Conservation (phyloP, 2,113 vertebrate species). For the Planiliza haematocheilus region DNA sequence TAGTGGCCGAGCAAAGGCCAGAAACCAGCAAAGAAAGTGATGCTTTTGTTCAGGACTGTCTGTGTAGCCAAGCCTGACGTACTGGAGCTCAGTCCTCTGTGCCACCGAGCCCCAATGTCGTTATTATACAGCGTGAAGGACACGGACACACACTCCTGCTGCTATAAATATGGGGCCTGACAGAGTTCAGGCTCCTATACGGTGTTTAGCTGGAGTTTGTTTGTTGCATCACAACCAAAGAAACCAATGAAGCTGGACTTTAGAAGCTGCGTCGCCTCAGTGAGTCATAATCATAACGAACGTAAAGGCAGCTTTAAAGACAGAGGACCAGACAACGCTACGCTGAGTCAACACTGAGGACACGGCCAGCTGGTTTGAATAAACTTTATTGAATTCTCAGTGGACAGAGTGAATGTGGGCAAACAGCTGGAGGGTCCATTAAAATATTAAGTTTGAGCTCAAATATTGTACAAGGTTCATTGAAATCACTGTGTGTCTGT, state of each 20-base stretch:
- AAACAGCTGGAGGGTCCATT: too few relatives aligned
- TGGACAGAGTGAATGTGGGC: background rate
- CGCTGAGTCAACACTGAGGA: background rate
- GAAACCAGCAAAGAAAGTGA: background rate
- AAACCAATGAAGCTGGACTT: too few relatives aligned
- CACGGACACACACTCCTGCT: background rate
- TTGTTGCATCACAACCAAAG: too few relatives aligned
- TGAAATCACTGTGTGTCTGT: too few relatives aligned
- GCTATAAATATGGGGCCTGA: background rate
- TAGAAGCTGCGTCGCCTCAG: too few relatives aligned
- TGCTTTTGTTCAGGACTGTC: slow-evolving; percentile 1
- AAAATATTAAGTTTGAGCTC: too few relatives aligned
- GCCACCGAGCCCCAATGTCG: background rate
- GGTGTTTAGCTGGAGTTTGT: too few relatives aligned
- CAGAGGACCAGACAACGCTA: too few relatives aligned
- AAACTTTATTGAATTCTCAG: background rate
- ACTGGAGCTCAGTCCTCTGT: background rate
- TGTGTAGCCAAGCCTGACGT: slow-evolving; percentile 9
- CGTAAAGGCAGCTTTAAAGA: too few relatives aligned
- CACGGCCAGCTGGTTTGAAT: background rate
- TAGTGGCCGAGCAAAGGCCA: slow-evolving; percentile 20
- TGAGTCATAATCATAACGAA: too few relatives aligned
- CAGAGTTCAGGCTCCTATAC: too few relatives aligned
- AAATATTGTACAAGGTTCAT: too few relatives aligned
- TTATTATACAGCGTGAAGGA: slow-evolving; percentile 14